phyloP scores from a whole-genome alignment of 2,113 vertebrate genomes.

The Odobenus rosmarus region DNA sequence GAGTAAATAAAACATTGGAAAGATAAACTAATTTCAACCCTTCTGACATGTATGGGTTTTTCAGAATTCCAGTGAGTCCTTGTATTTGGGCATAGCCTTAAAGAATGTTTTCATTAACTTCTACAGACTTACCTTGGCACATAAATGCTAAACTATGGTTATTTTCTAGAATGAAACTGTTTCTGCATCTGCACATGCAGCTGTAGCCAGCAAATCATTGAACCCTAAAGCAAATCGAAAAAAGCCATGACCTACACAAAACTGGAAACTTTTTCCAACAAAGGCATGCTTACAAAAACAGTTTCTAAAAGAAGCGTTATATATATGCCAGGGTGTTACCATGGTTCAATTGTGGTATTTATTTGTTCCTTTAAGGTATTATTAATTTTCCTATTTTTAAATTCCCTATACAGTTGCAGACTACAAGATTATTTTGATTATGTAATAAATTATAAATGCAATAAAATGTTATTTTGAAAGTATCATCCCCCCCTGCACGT shows the following conservation, averaged over 20 bases:
- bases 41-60: not conserved
- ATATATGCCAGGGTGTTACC: not conserved
- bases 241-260: not conserved
- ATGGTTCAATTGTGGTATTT: not conserved
- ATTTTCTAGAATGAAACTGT: constrained; percentile 37
- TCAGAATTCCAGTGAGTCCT: not conserved
- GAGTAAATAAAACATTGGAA: not conserved
- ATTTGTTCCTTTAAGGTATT: constrained; percentile 44
- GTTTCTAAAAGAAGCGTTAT: constrained; percentile 2
- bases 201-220: not conserved
- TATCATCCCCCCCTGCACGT: not conserved
- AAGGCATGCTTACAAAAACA: not conserved
- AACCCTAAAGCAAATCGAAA: constrained; percentile 40
- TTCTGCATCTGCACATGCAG: constrained; percentile 40
- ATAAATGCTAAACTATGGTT: not conserved
- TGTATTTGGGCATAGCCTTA: constrained; percentile 16
- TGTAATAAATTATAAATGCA: constrained; percentile 51
- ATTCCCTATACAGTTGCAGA: constrained; percentile 1
- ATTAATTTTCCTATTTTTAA: constrained; percentile 60
- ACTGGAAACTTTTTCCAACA: constrained; percentile 13
- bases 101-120: constrained; percentile 52
- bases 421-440: constrained; percentile 53
- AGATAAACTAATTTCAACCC: constrained; percentile 32
- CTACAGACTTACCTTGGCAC: not conserved
- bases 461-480: constrained; percentile 68